These are phyloP conservation scores for Trichomalopsis sarcophagae DNA, from an alignment of 1,140 invertebrate genomes.

Conservation along the genomic window DNA sequence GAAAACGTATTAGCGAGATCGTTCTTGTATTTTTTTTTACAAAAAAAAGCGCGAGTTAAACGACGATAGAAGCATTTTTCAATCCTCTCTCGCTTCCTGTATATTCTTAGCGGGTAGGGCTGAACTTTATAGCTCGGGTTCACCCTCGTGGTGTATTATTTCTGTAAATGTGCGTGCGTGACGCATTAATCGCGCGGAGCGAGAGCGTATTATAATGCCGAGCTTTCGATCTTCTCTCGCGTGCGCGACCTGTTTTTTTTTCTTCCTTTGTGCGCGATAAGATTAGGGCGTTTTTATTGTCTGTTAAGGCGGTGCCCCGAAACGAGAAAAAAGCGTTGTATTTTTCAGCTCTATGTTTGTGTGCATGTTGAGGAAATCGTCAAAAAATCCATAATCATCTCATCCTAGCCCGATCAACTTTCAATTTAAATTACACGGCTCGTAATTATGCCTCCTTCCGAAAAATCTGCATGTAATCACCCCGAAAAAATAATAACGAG, in stretches of 20 bases:
- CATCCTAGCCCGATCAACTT: not conserved
- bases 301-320: not conserved
- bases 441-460: not conserved
- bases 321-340: not conserved
- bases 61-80: not conserved
- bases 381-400: not conserved
- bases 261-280: not conserved
- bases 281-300: constrained; percentile 3
- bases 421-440: not conserved
- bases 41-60: too few relatives aligned
- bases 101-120: too few relatives aligned
- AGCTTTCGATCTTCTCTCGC: not conserved
- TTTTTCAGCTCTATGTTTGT: not conserved
- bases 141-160: too few relatives aligned
- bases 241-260: not conserved
- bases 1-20: not conserved
- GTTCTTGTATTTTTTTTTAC: too few relatives aligned
- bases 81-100: too few relatives aligned
- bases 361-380: too few relatives aligned
- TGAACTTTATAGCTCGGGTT: too few relatives aligned
- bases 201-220: not conserved
- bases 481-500: not conserved
- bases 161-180: not conserved
- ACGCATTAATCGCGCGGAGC: not conserved
- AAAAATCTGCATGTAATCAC: not conserved